phyloP scores from a whole-genome alignment of 2,797 vertebrate species.

The Coregonus ussuriensis region DNA sequence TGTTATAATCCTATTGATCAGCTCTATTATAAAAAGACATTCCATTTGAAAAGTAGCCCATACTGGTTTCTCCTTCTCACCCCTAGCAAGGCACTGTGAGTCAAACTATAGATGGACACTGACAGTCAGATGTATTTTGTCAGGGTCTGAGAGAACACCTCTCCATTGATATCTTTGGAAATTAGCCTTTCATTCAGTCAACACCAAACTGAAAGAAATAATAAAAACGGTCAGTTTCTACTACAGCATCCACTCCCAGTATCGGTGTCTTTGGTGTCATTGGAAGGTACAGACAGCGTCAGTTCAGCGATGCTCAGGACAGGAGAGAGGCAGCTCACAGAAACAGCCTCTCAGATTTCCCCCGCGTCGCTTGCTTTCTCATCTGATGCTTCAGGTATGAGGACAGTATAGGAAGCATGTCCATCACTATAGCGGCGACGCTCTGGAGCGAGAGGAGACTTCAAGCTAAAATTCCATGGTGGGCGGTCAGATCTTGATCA shows the following conservation, averaged over 20 bases:
- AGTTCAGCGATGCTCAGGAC: constrained; percentile 47
- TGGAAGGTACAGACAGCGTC: constrained; percentile 25
- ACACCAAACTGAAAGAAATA: constrained; percentile 44
- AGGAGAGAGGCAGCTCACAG: constrained; percentile 27
- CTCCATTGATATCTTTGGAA: constrained; percentile 31
- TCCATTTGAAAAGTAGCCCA: constrained; percentile 41
- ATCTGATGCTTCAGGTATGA: constrained; percentile 18
- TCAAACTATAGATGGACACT: constrained; percentile 8
- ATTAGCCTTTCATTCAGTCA: constrained; percentile 39
- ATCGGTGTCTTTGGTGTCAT: constrained; percentile 24
- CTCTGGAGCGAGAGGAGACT: constrained; percentile 14
- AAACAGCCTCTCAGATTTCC: constrained; percentile 44
- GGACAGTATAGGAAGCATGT: constrained; percentile 2
- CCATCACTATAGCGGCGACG: neutral
- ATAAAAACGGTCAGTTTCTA: constrained; percentile 40
- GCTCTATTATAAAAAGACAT: constrained; percentile 17
- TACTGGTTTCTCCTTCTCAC: constrained; percentile 31
- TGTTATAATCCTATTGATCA: constrained; percentile 40
- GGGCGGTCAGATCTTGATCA: constrained; percentile 20
- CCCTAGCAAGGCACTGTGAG: neutral
- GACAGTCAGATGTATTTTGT: neutral
- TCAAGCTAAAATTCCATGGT: constrained; percentile 11
- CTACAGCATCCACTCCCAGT: constrained; percentile 45
- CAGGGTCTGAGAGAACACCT: constrained; percentile 16
- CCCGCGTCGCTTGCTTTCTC: constrained; percentile 26